Conservation (phyloP, 2,113 vertebrate genomes). For the Vulpes lagopus region DNA sequence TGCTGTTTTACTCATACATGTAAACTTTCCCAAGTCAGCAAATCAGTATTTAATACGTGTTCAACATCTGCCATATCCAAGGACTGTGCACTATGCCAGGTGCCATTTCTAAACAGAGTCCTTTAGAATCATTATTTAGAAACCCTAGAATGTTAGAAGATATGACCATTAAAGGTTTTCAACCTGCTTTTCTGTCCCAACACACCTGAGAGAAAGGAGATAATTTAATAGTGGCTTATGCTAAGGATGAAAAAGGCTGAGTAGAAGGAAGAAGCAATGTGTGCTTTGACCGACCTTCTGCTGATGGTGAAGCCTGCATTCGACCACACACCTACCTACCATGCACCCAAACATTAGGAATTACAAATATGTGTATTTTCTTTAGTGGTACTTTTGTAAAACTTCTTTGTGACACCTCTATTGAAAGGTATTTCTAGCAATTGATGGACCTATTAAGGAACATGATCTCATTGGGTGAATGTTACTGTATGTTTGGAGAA, state of each 20-base stretch:
- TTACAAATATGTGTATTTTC: conserved; percentile 33
- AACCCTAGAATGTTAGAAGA: conserved; percentile 9
- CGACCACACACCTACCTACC: neutral
- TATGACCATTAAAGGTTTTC: neutral
- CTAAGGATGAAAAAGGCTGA: neutral
- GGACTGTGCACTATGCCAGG: neutral
- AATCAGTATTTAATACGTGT: neutral
- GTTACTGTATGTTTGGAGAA: neutral
- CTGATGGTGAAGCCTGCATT: neutral
- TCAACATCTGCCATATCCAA: neutral
- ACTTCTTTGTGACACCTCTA: conserved; percentile 24
- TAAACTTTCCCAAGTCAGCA: conserved; percentile 9
- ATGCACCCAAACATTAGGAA: neutral
- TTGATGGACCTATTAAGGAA: neutral
- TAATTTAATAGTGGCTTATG: neutral
- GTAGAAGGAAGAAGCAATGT: neutral
- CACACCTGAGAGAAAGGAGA: neutral
- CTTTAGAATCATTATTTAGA: neutral
- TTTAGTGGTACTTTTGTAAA: neutral
- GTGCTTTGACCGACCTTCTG: neutral
- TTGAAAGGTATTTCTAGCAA: neutral
- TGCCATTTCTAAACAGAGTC: neutral
- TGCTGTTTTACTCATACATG: conserved; percentile 7
- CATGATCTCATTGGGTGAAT: neutral
- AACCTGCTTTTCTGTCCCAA: neutral